Evolutionary conservation across 2,888 invertebrate genomes (phyloP).

Genomic region (Platynereis dumerilii): DNA sequence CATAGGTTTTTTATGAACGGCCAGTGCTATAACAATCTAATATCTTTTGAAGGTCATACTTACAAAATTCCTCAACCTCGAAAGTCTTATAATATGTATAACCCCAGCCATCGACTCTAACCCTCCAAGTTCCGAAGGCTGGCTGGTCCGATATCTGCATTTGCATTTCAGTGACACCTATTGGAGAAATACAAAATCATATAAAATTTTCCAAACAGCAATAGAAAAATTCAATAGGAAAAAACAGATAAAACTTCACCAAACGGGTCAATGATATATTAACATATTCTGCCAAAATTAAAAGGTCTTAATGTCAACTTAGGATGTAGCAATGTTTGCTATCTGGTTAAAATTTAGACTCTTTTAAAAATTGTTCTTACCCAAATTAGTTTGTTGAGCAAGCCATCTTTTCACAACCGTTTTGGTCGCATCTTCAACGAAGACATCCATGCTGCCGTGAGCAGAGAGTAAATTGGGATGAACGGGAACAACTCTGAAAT

Average conservation of each 20-base stretch:
- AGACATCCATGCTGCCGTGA: slow-evolving; percentile 90
- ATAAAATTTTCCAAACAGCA: not conserved
- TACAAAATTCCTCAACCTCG: slow-evolving; percentile 87
- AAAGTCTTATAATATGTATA: slow-evolving; percentile 86
- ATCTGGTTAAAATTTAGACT: no score
- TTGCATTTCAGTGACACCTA: slow-evolving; percentile 87
- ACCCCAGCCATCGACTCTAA: slow-evolving; percentile 83
- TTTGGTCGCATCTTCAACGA: slow-evolving; percentile 77
- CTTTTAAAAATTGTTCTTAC: no score
- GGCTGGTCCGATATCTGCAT: slow-evolving; percentile 92
- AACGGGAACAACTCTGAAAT: slow-evolving; percentile 89
- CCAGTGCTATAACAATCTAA: no score
- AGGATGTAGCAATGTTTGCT: no score
- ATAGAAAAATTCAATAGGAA: no score
- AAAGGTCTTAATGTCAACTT: no score
- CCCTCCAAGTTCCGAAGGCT: slow-evolving; percentile 88
- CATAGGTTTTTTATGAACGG: no score
- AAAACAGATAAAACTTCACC: no score
- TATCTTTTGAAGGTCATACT: no score
- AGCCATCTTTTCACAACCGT: slow-evolving; percentile 91
- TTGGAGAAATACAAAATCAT: slow-evolving; percentile 10
- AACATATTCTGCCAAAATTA: no score
- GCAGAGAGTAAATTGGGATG: slow-evolving; percentile 90
- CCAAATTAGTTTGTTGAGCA: slow-evolving; percentile 74
- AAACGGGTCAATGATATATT: no score